phyloP scores from a whole-genome alignment of 2,888 invertebrate species.

The Acronicta psi region DNA sequence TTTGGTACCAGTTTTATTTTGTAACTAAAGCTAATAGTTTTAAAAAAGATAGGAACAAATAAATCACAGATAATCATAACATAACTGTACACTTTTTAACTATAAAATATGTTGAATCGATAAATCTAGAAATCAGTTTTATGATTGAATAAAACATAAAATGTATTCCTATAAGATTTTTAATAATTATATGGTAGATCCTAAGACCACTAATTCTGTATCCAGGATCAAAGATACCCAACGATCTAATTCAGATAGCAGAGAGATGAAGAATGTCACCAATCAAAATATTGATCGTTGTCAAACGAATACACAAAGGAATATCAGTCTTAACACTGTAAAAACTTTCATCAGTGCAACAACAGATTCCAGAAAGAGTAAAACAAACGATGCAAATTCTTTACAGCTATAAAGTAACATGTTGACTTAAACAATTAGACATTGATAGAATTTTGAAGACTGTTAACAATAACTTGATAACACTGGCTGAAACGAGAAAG shows the following conservation, averaged over 20 bases:
- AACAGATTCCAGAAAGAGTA: slow-evolving; percentile 49
- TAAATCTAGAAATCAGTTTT: neutral
- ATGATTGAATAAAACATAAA: slow-evolving; percentile 11
- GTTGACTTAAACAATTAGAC: neutral
- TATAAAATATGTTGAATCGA: neutral
- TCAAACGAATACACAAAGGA: slow-evolving; percentile 48
- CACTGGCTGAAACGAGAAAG: neutral
- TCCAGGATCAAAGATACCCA: slow-evolving; percentile 72
- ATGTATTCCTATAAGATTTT: slow-evolving; percentile 3
- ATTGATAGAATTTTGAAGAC: slow-evolving; percentile 8
- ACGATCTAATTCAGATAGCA: slow-evolving; percentile 54
- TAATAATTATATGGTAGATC: slow-evolving; percentile 3
- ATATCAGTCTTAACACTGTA: slow-evolving; percentile 71
- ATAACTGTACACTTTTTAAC: too few species aligned
- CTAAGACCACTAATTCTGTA: slow-evolving; percentile 55
- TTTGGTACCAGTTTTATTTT: slow-evolving; percentile 1
- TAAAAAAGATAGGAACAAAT: neutral
- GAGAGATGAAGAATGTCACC: slow-evolving; percentile 55
- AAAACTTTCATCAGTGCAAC: slow-evolving; percentile 62
- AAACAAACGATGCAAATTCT: slow-evolving; percentile 2
- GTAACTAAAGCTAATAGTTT: neutral
- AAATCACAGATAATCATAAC: too few species aligned
- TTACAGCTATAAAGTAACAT: slow-evolving; percentile 6
- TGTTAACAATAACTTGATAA: neutral
- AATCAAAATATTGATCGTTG: slow-evolving; percentile 53